A percentile compares a stretch with the other conserved stretches of the same genome.
Evolutionary conservation across 2,113 vertebrate species (phyloP).

Genomic region (Tragelaphus imberbis): DNA sequence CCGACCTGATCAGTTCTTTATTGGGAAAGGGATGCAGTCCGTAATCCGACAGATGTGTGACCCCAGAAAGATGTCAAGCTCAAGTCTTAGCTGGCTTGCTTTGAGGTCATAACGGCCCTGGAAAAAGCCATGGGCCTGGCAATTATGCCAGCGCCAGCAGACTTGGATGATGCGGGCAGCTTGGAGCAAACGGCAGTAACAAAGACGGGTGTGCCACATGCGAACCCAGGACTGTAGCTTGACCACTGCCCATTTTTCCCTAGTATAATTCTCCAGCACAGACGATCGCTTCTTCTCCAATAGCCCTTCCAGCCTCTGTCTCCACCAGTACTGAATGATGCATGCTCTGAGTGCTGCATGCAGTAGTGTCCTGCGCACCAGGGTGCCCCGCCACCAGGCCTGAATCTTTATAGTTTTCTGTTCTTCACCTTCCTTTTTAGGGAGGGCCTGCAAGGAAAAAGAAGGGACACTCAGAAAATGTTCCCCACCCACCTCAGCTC

Average conservation of each 20-base stretch:
- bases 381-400: constrained; percentile 56
- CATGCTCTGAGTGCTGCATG: not conserved
- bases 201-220: not conserved
- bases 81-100: not conserved
- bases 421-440: fast-evolving
- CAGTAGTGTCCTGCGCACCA: not conserved
- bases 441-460: not conserved
- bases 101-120: not conserved
- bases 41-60: not conserved
- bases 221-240: constrained; percentile 27
- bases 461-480: not conserved
- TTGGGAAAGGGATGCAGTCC: constrained; percentile 23
- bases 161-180: not conserved
- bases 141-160: not conserved
- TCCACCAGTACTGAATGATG: constrained; percentile 64
- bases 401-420: not conserved
- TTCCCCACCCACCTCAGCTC: not conserved
- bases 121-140: not conserved
- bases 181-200: not conserved
- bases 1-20: constrained; percentile 49
- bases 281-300: fast-evolving
- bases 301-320: fast-evolving
- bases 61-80: not conserved
- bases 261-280: fast-evolving
- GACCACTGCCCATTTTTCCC: fast-evolving